Evolutionary conservation across 2,888 invertebrate genomes (phyloP).

Genomic region (Drosophila aldrichi): DNA sequence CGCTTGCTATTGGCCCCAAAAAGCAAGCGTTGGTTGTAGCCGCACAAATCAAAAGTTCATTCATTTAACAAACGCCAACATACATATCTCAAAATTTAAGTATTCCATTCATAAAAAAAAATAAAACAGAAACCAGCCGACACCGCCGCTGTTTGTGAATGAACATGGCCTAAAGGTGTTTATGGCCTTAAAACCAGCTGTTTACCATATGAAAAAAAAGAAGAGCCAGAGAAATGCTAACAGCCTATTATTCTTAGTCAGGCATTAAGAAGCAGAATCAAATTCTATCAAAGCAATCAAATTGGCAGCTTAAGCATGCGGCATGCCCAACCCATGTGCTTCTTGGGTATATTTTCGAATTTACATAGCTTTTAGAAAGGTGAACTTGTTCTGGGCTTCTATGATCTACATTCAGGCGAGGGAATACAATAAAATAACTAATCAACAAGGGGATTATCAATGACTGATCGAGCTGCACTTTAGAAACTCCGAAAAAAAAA

Average conservation of each 20-base stretch:
- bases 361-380: constrained; percentile 11
- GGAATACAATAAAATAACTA: background rate
- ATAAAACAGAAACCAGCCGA: constrained; percentile 12
- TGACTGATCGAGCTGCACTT: constrained; percentile 17
- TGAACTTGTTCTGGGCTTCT: background rate
- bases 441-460: constrained; percentile 8
- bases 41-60: constrained; percentile 47
- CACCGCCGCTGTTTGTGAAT: constrained; percentile 45
- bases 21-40: constrained; percentile 61
- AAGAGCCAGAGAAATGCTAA: constrained; percentile 16
- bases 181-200: constrained; percentile 29
- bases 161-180: constrained; percentile 54
- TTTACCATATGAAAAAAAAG: constrained; percentile 46
- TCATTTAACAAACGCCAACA: constrained; percentile 48
- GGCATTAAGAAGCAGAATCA: background rate
- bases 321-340: constrained; percentile 15
- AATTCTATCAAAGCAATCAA: constrained; percentile 19
- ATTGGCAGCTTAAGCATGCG: constrained; percentile 11
- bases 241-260: constrained; percentile 13
- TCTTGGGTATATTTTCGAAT: constrained; percentile 7
- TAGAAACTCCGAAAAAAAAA: background rate
- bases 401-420: background rate
- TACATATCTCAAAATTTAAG: constrained; percentile 13
- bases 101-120: constrained; percentile 49
- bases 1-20: constrained; percentile 55